Percentiles rank a stretch among this genome's conserved stretches.
These are phyloP conservation scores for Hippocampus barbouri DNA, from an alignment of 2,113 vertebrate species.

Conservation along the genomic window DNA sequence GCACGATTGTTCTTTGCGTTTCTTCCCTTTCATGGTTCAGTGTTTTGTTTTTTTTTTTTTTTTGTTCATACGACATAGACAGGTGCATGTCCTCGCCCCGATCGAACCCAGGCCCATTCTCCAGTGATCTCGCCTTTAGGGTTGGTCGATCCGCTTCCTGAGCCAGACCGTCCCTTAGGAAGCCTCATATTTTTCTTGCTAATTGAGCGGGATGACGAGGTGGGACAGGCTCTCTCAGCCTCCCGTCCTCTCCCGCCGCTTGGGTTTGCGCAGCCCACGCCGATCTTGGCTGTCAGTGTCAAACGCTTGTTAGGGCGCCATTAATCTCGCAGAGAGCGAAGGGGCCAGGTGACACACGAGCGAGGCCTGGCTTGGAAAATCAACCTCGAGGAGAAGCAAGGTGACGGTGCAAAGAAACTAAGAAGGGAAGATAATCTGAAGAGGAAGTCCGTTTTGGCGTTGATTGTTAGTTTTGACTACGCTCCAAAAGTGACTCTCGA, in stretches of 20 bases:
- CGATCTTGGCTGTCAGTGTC: constrained; percentile 78
- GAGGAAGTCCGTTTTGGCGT: constrained; percentile 20
- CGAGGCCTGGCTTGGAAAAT: constrained; percentile 9
- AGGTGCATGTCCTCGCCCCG: background rate
- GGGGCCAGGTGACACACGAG: constrained; percentile 66
- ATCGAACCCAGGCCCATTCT: constrained; percentile 4
- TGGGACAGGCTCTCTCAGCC: constrained; percentile 39
- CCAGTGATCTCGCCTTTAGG: constrained; percentile 4
- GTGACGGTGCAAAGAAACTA: constrained; percentile 1
- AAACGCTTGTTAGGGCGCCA: constrained; percentile 76
- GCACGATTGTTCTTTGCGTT: constrained; percentile 9
- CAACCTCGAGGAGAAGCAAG: constrained; percentile 18
- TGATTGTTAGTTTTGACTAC: constrained; percentile 47
- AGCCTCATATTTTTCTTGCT: constrained; percentile 69
- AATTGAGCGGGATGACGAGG: constrained; percentile 72
- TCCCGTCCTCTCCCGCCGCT: constrained; percentile 55
- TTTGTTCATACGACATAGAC: background rate
- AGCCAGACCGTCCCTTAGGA: constrained; percentile 51
- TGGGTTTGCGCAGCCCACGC: constrained; percentile 73
- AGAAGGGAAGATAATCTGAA: constrained; percentile 7
- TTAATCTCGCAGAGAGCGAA: constrained; percentile 73
- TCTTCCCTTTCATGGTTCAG: background rate
- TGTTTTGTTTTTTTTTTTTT: background rate
- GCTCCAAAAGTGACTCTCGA: constrained; percentile 47
- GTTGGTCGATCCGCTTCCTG: constrained; percentile 13